These are phyloP conservation scores for crab-eating macaque (Macaca fascicularis) DNA, from an alignment of 2,113 vertebrate species.

Conservation along the genomic window DNA sequence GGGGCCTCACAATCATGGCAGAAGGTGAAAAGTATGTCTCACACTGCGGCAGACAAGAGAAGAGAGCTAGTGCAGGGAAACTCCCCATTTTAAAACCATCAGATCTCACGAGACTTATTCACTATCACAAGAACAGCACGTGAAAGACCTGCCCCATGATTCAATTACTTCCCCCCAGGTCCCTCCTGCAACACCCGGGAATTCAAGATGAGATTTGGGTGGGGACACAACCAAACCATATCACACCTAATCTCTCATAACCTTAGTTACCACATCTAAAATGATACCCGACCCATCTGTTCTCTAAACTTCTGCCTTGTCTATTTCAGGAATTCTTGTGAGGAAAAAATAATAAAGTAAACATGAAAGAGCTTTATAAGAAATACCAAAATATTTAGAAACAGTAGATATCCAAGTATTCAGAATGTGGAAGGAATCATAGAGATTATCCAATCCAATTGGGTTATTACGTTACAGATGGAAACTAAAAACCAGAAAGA, in stretches of 20 bases:
- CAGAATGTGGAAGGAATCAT: not conserved
- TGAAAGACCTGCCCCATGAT: too few relatives aligned
- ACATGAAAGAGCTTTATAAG: not conserved
- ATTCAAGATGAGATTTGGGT: too few relatives aligned
- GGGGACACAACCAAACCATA: too few relatives aligned
- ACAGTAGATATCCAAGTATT: not conserved
- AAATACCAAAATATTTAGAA: slow-evolving; percentile 45
- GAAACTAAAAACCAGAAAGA: slow-evolving; percentile 38
- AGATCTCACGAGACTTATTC: too few relatives aligned
- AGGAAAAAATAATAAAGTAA: not conserved
- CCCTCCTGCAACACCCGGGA: too few relatives aligned
- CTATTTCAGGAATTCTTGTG: not conserved
- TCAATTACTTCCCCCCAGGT: too few relatives aligned
- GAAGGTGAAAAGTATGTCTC: too few relatives aligned
- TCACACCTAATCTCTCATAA: not conserved
- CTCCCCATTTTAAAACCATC: too few relatives aligned
- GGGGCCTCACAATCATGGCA: too few relatives aligned
- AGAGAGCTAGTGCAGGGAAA: too few relatives aligned
- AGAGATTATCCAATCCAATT: not conserved
- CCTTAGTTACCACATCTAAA: not conserved
- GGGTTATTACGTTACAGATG: slow-evolving; percentile 26
- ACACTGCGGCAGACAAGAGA: too few relatives aligned
- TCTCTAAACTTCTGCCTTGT: not conserved
- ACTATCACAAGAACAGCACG: too few relatives aligned
- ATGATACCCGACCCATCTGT: not conserved